phyloP scores from a whole-genome alignment of 2,888 invertebrate species.

The Chymomyza caudatula region DNA sequence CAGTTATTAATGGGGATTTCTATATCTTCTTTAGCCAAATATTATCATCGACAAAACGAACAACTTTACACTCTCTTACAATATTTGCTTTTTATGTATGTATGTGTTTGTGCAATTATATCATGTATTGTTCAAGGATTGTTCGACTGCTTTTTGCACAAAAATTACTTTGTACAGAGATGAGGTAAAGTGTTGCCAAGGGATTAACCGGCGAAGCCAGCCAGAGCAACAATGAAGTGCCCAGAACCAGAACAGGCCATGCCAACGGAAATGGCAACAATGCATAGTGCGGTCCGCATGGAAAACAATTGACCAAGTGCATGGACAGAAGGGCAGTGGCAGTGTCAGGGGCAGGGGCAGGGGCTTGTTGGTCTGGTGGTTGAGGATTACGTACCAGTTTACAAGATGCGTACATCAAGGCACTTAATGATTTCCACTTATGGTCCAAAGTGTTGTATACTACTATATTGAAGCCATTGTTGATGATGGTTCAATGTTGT shows the following conservation, averaged over 20 bases:
- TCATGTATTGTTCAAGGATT: conserved; percentile 55
- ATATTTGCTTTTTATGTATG: too few species aligned
- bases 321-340: neutral
- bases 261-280: conserved; percentile 62
- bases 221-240: conserved; percentile 48
- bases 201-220: conserved; percentile 47
- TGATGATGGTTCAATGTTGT: conserved; percentile 25
- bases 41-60: too few species aligned
- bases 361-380: conserved; percentile 4
- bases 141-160: conserved; percentile 50
- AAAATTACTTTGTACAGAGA: conserved; percentile 54
- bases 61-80: too few species aligned
- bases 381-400: conserved; percentile 65
- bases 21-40: too few species aligned
- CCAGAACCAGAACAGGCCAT: conserved; percentile 12
- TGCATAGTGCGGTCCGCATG: conserved; percentile 34
- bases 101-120: conserved; percentile 55
- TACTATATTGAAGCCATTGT: conserved; percentile 53
- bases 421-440: conserved; percentile 70
- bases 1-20: too few species aligned
- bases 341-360: neutral
- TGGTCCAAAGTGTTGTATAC: conserved; percentile 13
- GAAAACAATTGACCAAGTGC: conserved; percentile 59
- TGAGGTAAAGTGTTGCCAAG: conserved; percentile 66
- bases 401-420: conserved; percentile 57